Evolutionary conservation across 2,113 vertebrate genomes (phyloP).

Genomic region (Phaethon lepturus): DNA sequence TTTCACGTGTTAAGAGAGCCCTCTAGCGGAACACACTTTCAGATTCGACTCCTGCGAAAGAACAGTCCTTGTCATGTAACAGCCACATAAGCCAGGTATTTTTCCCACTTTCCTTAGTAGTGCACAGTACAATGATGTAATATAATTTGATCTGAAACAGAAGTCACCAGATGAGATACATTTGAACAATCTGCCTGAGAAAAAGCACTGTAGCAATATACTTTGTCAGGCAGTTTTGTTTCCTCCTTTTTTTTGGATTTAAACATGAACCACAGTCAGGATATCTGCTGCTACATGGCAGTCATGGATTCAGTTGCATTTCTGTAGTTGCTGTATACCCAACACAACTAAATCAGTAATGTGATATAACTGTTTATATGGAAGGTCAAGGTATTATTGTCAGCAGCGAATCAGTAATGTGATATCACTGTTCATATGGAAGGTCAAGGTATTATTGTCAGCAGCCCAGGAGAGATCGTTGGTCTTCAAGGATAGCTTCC

Average conservation of each 20-base stretch:
- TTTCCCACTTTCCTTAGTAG: neutral
- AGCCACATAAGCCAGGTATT: neutral
- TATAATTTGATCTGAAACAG: neutral
- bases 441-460: neutral
- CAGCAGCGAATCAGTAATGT: neutral
- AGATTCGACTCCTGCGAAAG: accelerated
- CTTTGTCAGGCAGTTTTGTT: neutral
- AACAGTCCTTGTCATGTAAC: too few species aligned
- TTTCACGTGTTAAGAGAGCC: slow-evolving; percentile 66
- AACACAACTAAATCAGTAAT: neutral
- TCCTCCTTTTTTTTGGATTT: neutral
- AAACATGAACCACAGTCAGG: neutral
- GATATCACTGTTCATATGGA: neutral
- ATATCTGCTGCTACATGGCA: neutral
- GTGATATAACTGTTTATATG: neutral
- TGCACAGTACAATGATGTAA: neutral
- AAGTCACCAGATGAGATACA: neutral
- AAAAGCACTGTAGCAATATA: neutral
- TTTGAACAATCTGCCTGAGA: neutral
- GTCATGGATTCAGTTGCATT: neutral
- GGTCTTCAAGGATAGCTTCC: neutral
- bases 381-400: neutral
- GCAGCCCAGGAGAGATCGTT: neutral
- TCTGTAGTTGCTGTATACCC: neutral
- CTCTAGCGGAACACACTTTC: slow-evolving; percentile 66